phyloP scores from a whole-genome alignment of 35 echinoderm and acorn worm genomes.

The Hemicentrotus pulcherrimus region DNA sequence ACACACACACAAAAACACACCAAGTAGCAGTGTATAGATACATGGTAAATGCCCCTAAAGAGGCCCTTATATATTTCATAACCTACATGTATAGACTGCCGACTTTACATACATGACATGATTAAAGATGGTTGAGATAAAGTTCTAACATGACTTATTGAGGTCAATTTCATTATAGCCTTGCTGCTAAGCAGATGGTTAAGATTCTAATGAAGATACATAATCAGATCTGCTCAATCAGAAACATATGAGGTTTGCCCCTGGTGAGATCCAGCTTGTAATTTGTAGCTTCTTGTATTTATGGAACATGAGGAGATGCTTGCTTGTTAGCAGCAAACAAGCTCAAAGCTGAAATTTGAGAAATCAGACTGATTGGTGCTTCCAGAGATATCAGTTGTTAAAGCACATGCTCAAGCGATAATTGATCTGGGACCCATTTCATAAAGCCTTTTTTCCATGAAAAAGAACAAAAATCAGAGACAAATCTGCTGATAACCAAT shows the following conservation, averaged over 20 bases:
- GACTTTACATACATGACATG: neutral
- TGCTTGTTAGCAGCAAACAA: neutral
- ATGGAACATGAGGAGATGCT: neutral
- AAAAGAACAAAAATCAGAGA: too few relatives aligned
- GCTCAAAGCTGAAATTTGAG: too few relatives aligned
- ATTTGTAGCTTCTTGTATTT: neutral
- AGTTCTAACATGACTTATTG: slow-evolving; percentile 4
- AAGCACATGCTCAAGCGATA: too few relatives aligned
- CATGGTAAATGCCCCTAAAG: too few relatives aligned
- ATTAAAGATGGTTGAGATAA: neutral
- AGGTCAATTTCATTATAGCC: neutral
- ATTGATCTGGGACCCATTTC: too few relatives aligned
- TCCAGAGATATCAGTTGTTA: too few relatives aligned
- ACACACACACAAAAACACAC: too few relatives aligned
- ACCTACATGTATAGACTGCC: neutral
- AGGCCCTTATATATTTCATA: too few relatives aligned
- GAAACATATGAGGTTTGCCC: neutral
- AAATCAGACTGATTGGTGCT: too few relatives aligned
- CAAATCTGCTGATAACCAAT: too few relatives aligned
- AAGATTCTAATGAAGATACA: neutral
- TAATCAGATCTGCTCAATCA: neutral
- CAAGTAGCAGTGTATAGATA: too few relatives aligned
- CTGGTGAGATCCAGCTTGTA: neutral
- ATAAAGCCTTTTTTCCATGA: too few relatives aligned
- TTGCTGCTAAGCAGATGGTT: neutral